These are phyloP conservation scores for Luscinia luscinia DNA, from an alignment of 2,797 vertebrate species.

Conservation along the genomic window DNA sequence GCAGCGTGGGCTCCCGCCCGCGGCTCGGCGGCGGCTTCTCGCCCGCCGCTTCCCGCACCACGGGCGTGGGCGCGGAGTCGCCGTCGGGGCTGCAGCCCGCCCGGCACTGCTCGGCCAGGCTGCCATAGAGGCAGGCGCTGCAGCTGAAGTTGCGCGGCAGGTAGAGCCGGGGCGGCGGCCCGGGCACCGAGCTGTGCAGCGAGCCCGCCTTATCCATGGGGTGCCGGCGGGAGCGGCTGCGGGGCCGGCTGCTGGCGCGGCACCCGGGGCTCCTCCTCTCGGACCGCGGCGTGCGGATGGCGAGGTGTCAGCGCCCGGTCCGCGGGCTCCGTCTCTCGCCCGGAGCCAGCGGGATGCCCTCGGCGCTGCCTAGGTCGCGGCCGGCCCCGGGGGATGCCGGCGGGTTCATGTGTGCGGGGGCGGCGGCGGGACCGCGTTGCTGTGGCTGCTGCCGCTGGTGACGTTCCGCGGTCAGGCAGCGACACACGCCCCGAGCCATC, in stretches of 20 bases:
- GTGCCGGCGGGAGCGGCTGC: not conserved
- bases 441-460: not conserved
- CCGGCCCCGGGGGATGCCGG: not conserved
- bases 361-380: not conserved
- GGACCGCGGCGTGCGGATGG: not conserved
- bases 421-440: not conserved
- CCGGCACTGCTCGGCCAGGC: slow-evolving; percentile 78
- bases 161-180: slow-evolving; percentile 88
- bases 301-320: not conserved
- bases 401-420: not conserved
- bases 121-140: slow-evolving; percentile 88
- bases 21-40: slow-evolving; percentile 58
- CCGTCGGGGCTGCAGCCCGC: slow-evolving; percentile 76
- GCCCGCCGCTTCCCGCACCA: not conserved
- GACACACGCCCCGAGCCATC: not conserved
- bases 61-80: not conserved
- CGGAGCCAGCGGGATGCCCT: not conserved
- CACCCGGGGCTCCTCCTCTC: not conserved
- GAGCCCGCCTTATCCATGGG: slow-evolving; percentile 79
- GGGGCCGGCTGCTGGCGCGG: not conserved
- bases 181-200: slow-evolving; percentile 69
- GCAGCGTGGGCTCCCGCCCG: slow-evolving; percentile 79
- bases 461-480: slow-evolving; percentile 26
- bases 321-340: not conserved
- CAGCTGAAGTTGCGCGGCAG: slow-evolving; percentile 94